Evolutionary conservation across 2,888 invertebrate genomes (phyloP).

Genomic region (Orthosia incerta): DNA sequence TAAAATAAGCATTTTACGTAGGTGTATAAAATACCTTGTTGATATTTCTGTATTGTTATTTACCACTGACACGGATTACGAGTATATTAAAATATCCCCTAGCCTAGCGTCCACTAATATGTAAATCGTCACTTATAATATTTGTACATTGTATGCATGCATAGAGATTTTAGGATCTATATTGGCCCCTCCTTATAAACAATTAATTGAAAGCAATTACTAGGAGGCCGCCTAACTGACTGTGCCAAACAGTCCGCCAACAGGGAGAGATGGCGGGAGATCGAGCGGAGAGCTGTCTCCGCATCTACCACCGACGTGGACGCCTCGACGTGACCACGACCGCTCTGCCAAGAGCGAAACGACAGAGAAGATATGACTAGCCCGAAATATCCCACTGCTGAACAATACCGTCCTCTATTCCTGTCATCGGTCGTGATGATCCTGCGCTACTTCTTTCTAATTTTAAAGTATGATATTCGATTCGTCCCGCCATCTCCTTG

Average conservation of each 20-base stretch:
- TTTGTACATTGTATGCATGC: neutral
- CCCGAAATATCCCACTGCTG: neutral
- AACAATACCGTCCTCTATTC: neutral
- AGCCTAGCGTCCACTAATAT: no score
- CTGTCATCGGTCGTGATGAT: neutral
- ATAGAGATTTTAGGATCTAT: neutral
- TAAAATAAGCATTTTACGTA: constrained; percentile 8
- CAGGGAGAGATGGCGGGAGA: no score
- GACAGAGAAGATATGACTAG: no score
- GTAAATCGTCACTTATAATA: neutral
- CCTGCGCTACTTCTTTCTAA: neutral
- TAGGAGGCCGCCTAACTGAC: no score
- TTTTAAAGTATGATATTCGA: neutral
- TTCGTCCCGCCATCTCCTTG: neutral
- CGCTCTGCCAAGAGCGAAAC: no score
- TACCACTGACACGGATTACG: neutral
- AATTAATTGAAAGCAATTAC: neutral
- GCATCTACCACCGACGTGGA: no score
- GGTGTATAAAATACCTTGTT: constrained; percentile 17
- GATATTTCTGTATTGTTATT: constrained; percentile 40
- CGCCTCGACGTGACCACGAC: no score
- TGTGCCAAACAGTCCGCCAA: no score
- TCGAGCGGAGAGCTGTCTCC: no score
- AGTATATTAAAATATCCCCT: no score
- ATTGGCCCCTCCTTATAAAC: neutral